These are phyloP conservation scores for Dynastes hyllus DNA, from an alignment of 2,888 invertebrate species.

Conservation along the genomic window DNA sequence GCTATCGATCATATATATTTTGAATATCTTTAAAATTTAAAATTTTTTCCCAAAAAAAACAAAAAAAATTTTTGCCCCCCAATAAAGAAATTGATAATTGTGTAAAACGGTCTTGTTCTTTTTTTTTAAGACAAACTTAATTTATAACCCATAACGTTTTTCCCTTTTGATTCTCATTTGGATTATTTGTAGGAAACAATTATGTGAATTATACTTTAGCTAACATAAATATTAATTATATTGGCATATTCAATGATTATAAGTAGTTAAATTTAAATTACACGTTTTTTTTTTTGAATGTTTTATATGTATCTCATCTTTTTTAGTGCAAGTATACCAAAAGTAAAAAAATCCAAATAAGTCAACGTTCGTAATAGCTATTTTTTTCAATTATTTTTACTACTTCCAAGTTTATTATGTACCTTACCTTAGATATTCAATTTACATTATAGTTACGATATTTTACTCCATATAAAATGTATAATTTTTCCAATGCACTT, in stretches of 20 bases:
- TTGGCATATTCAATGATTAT: neutral
- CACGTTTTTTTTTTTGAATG: conserved; percentile 13
- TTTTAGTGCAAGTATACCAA: conserved; percentile 29
- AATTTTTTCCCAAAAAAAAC: no score
- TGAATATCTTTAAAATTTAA: no score
- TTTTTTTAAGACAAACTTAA: neutral
- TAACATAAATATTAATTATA: neutral
- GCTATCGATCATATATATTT: no score
- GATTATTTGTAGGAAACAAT: neutral
- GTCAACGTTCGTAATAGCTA: conserved; percentile 47
- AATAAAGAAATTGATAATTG: no score
- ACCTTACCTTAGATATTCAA: conserved; percentile 30
- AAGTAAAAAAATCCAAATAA: conserved; percentile 50
- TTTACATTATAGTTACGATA: conserved; percentile 38
- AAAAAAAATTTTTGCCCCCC: no score
- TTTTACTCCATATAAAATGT: conserved; percentile 43
- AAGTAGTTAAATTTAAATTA: conserved; percentile 28
- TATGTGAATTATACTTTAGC: neutral
- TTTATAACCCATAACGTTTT: neutral
- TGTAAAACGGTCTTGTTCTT: no score
- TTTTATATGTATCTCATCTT: conserved; percentile 22
- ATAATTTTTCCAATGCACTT: conserved; percentile 29
- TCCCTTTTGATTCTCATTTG: no score
- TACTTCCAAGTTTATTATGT: conserved; percentile 36
- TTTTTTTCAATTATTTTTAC: conserved; percentile 27